A percentile compares a stretch with the other conserved stretches of the same genome.
phyloP scores from a whole-genome alignment of 2,113 vertebrate species.

The Tricholaema leucomelas region DNA sequence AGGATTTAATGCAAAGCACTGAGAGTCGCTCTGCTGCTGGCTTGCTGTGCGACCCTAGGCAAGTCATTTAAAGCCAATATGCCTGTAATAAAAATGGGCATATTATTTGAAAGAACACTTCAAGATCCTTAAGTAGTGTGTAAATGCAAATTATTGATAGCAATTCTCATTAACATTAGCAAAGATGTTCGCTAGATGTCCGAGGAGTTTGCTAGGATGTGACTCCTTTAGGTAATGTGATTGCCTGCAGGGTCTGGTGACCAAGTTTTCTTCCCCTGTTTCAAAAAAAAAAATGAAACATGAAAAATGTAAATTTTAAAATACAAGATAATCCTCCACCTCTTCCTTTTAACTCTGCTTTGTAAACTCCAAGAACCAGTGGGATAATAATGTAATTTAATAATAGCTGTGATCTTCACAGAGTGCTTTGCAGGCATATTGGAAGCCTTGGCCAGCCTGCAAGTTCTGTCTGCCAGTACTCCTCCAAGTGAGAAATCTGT shows the following conservation, averaged over 20 bases:
- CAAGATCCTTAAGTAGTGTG: constrained; percentile 44
- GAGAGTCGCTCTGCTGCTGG: constrained; percentile 17
- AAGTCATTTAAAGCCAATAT: constrained; percentile 52
- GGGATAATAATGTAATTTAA: background rate
- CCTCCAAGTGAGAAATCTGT: background rate
- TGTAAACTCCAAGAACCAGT: background rate
- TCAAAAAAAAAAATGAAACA: background rate
- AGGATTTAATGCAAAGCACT: constrained; percentile 36
- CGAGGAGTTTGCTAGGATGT: background rate
- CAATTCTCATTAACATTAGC: constrained; percentile 31
- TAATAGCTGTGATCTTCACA: background rate
- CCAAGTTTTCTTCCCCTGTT: background rate
- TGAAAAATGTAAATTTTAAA: background rate
- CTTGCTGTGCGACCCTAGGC: constrained; percentile 53
- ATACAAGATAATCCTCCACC: background rate
- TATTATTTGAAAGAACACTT: constrained; percentile 56
- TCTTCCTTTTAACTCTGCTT: background rate
- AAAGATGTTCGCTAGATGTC: constrained; percentile 11
- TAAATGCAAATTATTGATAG: constrained; percentile 52
- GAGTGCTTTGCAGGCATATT: background rate
- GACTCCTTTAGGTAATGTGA: background rate
- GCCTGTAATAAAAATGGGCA: constrained; percentile 39
- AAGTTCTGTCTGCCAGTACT: background rate
- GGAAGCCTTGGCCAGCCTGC: background rate
- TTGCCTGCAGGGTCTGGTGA: background rate